Conservation (phyloP, 1,140 invertebrate species). For the Papilio polyxenes region DNA sequence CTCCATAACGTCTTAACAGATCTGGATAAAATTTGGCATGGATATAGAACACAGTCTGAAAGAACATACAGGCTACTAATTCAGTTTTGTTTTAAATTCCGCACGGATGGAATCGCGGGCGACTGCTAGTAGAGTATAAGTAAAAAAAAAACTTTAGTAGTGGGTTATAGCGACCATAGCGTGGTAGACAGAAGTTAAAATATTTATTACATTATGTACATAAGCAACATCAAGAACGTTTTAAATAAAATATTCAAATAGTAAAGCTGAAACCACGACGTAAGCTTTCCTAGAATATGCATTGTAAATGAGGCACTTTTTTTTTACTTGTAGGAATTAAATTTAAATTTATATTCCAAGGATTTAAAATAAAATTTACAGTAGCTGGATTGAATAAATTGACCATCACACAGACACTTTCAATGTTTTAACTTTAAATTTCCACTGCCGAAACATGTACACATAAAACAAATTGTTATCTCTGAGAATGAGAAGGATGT, state of each 20-base stretch:
- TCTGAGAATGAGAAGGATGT: too few relatives aligned
- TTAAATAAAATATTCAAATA: conserved; percentile 7
- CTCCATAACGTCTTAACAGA: too few relatives aligned
- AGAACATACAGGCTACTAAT: too few relatives aligned
- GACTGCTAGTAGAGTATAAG: background rate
- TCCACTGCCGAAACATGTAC: too few relatives aligned
- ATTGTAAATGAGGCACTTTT: background rate
- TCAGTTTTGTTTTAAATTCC: too few relatives aligned
- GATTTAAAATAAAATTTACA: background rate
- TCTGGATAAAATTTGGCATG: too few relatives aligned
- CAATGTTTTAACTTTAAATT: background rate
- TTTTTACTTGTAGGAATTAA: background rate
- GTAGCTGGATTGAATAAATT: background rate
- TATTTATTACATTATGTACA: background rate
- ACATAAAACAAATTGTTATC: too few relatives aligned
- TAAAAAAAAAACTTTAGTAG: background rate
- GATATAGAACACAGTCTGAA: too few relatives aligned
- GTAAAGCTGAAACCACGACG: background rate
- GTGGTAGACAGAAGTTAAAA: conserved; percentile 21
- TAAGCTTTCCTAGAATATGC: background rate
- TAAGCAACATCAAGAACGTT: background rate
- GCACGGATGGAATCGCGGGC: background rate
- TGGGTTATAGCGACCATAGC: background rate
- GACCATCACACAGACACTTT: background rate
- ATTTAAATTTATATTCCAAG: background rate